Evolutionary conservation across 2,888 invertebrate genomes (phyloP).

Genomic region (Chalcosyrphus nemorum): DNA sequence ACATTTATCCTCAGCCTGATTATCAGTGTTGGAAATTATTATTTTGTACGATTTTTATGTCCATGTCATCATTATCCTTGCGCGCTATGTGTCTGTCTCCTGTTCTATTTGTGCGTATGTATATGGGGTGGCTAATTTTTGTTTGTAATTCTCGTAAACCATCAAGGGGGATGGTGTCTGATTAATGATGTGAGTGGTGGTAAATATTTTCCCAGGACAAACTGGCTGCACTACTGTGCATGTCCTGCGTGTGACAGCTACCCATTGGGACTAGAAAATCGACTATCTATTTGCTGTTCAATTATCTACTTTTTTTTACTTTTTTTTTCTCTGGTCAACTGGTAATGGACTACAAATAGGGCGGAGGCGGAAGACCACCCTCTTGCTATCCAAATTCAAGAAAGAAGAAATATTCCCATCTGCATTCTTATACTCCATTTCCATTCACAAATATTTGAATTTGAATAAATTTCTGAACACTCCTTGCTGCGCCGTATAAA

Average conservation of each 20-base stretch:
- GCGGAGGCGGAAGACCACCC: neutral
- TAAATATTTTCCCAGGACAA: constrained; percentile 38
- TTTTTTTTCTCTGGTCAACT: neutral
- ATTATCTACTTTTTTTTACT: constrained; percentile 13
- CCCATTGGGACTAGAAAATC: neutral
- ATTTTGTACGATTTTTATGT: constrained; percentile 48
- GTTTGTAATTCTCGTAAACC: constrained; percentile 19
- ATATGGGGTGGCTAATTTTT: neutral
- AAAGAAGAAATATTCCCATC: neutral
- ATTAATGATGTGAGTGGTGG: constrained; percentile 42
- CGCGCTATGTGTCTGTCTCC: constrained; percentile 32
- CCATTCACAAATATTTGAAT: constrained; percentile 7
- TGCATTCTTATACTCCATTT: neutral
- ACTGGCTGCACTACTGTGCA: constrained; percentile 15
- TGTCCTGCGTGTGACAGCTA: constrained; percentile 4
- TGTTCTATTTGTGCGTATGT: constrained; percentile 28
- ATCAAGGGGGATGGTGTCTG: constrained; percentile 17
- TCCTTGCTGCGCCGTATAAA: neutral
- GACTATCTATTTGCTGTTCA: constrained; percentile 31
- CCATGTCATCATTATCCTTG: constrained; percentile 60
- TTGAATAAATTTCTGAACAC: constrained; percentile 22
- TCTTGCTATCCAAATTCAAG: too few species aligned
- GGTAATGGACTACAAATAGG: constrained; percentile 6
- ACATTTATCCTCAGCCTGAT: constrained; percentile 67
- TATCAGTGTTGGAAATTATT: constrained; percentile 47